Evolutionary conservation across 2,888 invertebrate genomes (phyloP), one percentile per base, ranked within the genome.

Genomic region (Brassicogethes aeneus): DNA sequence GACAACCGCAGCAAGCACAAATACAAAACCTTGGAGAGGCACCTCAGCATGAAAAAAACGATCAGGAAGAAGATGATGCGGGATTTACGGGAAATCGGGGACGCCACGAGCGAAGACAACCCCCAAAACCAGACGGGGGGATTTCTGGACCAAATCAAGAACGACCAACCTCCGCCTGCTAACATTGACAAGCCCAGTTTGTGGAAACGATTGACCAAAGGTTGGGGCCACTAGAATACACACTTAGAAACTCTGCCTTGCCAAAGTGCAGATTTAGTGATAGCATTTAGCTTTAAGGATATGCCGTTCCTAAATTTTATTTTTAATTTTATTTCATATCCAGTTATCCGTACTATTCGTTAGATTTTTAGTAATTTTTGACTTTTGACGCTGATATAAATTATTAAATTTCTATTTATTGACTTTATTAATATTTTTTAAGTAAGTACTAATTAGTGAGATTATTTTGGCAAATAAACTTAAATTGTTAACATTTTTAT

Each of bases 21-120:
- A 61, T 80, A 75, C 66, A 79, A 81, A 60, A 86, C 86, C 14
- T 66, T 87, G 32, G 87, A 88, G 60, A 71, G 86, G 53, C 86
- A 87, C 65, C 74, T 88, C 56, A 86, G 86, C 62, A 87, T 87
- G 87, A 87, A 88, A 71, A 87, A 87, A 64, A 87, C 86, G 13
- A 86, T 87, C 52, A 70, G 86, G 53, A 86, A 85, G 71, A 86
- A 86, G 69, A 86, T 87, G 61, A 87, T 86, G 85, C 73, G 87
- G 17, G 86, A 86, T 65, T 72, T 87, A 53, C 80, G 85, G 59
- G 85, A 86, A 54, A 69, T 69, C 17, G 69, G 68, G 1, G 69
- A 68, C 46, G 66, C 64, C 1, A 57, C 60, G 13, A 56, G 56
- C 7, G 61, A 57, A 16, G 48, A 54, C 30, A 57, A 54, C 33